A percentile compares a stretch with the other conserved stretches of the same genome.
Evolutionary conservation across 2,113 vertebrate species (phyloP).

Genomic region (Tinamus guttatus): DNA sequence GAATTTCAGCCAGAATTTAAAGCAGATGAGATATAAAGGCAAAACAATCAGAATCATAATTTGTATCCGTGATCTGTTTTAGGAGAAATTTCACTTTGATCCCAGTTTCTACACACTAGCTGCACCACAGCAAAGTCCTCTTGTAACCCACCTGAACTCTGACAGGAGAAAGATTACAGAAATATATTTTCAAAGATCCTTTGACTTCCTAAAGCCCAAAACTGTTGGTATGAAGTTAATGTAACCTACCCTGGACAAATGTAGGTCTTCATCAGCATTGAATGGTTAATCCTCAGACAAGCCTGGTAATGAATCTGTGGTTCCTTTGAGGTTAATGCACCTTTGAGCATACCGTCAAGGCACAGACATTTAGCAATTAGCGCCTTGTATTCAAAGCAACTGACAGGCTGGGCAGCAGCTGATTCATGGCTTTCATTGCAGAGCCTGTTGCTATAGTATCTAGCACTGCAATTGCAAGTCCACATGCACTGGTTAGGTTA

Average conservation of each 20-base stretch:
- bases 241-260: not conserved
- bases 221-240: not conserved
- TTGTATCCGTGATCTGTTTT: not conserved
- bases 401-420: constrained; percentile 10
- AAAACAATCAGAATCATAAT: not conserved
- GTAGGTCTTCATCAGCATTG: not conserved
- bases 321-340: constrained; percentile 52
- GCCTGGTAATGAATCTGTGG: constrained; percentile 33
- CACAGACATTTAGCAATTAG: constrained; percentile 45
- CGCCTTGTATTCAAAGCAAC: constrained; percentile 41
- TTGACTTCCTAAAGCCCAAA: not conserved
- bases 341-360: constrained; percentile 44
- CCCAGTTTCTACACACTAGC: not conserved
- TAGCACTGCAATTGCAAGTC: not conserved
- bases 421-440: constrained; percentile 2
- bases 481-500: not conserved
- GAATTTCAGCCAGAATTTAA: not conserved
- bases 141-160: not conserved
- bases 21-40: not conserved
- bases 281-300: constrained; percentile 43
- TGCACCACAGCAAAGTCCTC: not conserved
- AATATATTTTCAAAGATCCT: not conserved
- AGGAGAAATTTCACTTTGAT: not conserved
- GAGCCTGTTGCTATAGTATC: not conserved
- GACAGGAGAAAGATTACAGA: not conserved